Percentiles rank a stretch among this genome's conserved stretches.
phyloP scores from a whole-genome alignment of 2,888 invertebrate genomes.

The Drosophila longiperda region DNA sequence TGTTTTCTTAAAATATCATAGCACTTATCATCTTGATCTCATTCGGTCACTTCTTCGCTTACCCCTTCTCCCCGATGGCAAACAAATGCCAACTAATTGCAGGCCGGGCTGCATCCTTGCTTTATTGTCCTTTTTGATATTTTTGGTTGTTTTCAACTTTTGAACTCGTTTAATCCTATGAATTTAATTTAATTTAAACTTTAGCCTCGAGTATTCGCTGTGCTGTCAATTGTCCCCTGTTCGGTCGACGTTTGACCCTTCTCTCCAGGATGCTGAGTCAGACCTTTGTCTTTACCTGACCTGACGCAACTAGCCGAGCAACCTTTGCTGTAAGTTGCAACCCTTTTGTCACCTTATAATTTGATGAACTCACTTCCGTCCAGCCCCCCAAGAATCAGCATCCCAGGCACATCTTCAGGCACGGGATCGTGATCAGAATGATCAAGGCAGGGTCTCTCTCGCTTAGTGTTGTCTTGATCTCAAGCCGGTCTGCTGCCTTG shows the following conservation, averaged over 20 bases:
- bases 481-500: constrained; percentile 73
- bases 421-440: constrained; percentile 24
- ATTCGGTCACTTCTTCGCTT: constrained; percentile 22
- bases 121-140: constrained; percentile 43
- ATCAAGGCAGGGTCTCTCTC: constrained; percentile 10
- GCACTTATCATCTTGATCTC: constrained; percentile 17
- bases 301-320: constrained; percentile 33
- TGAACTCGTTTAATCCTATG: constrained; percentile 66
- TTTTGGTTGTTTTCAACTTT: constrained; percentile 57
- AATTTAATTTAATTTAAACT: constrained; percentile 78
- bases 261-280: constrained; percentile 37
- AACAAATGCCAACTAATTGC: constrained; percentile 59
- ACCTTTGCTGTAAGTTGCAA: constrained; percentile 56
- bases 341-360: constrained; percentile 76
- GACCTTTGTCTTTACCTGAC: constrained; percentile 72
- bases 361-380: constrained; percentile 76
- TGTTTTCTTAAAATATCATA: constrained; percentile 10
- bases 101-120: constrained; percentile 34
- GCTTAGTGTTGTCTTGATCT: constrained; percentile 52
- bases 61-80: background rate
- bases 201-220: constrained; percentile 54
- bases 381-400: constrained; percentile 42
- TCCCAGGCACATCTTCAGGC: constrained; percentile 32
- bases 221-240: constrained; percentile 57
- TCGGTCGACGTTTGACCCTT: constrained; percentile 64